Evolutionary conservation across 1,140 invertebrate species (phyloP), one percentile per base, ranked within the genome.

Genomic region (Papilio dardanus): DNA sequence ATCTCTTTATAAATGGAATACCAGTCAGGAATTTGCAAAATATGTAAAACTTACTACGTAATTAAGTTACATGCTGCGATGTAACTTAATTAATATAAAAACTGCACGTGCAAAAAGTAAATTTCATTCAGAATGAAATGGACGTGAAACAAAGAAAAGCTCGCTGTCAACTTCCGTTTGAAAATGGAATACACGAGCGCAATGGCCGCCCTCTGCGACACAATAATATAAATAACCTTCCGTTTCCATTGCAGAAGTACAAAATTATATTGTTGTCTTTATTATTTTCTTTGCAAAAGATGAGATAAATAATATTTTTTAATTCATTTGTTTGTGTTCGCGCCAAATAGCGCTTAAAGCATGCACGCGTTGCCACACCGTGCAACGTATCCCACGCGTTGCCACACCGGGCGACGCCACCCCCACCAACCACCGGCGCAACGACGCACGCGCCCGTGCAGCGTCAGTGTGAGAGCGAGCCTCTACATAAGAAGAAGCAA

Each of bases 101-200:
- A 78, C 30, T 75, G 31, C 71, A 76, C 75, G 73, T 76, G 58
- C 67, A 66, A 78, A 76, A 69, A 42, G 46, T 78, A 35, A 67
- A 77, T 86, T 80, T 81, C 81, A 83, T 87, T 86, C 82, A 81
- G 88, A 85, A 90, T 85, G 75, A 82, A 88, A 86, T 79, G 82
- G 77, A 81, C 76, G 50, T 74, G 82, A 84, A 87, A 90, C 87
- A 90, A 87, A 88, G 86, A 81, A 83, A 81, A 83, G 84, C 82
- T 83, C 79, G 83, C 82, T 88, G 87, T 88, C 88, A 88, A 85
- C 81, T 87, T 86, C 86, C 86, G 82, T 87, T 87, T 81, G 83
- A 82, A 87, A 89, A 88, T 90, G 83, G 86, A 89, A 89, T 83
- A 80, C 82, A 76, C 80, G 82, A 79, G 42, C 77, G 73, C 79